A percentile compares a stretch with the other conserved stretches of the same genome.
These are phyloP conservation scores for Turdus rufiventris DNA, from an alignment of 2,113 vertebrate genomes.

Conservation along the genomic window DNA sequence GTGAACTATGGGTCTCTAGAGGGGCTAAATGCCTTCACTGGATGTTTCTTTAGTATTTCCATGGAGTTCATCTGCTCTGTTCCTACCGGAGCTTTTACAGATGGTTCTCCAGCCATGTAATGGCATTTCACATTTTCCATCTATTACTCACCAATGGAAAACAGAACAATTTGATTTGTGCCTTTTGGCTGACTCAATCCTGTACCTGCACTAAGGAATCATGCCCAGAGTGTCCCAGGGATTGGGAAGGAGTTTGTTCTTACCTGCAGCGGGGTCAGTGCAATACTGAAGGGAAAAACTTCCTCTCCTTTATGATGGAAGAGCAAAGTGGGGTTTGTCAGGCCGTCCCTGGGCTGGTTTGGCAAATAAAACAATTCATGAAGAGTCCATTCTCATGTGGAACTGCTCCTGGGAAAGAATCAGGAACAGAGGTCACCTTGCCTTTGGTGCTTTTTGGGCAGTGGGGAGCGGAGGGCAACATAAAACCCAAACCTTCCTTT, in stretches of 20 bases:
- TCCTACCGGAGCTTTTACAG: conserved; percentile 53
- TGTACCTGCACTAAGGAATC: conserved; percentile 9
- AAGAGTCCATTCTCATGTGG: background rate
- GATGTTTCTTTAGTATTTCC: conserved; percentile 62
- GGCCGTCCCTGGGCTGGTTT: background rate
- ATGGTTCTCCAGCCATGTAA: conserved; percentile 52
- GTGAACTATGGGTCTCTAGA: conserved; percentile 67
- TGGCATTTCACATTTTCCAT: conserved; percentile 61
- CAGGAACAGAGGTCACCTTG: accelerated
- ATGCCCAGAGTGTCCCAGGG: background rate
- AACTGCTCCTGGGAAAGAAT: background rate
- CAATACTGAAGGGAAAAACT: background rate
- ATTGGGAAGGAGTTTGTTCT: background rate
- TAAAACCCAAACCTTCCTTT: background rate
- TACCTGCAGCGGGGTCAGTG: background rate
- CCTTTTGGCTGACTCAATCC: background rate
- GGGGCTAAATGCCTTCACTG: conserved; percentile 49
- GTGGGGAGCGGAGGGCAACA: background rate
- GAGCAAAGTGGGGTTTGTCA: background rate
- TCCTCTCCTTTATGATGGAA: background rate
- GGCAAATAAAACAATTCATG: background rate
- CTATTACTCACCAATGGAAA: conserved; percentile 54
- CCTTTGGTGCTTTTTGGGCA: background rate
- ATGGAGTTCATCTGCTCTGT: conserved; percentile 49
- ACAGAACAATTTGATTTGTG: background rate